A percentile compares a stretch with the other conserved stretches of the same genome.
Evolutionary conservation across 2,888 invertebrate species (phyloP).

Genomic region (Chymomyza amoena): DNA sequence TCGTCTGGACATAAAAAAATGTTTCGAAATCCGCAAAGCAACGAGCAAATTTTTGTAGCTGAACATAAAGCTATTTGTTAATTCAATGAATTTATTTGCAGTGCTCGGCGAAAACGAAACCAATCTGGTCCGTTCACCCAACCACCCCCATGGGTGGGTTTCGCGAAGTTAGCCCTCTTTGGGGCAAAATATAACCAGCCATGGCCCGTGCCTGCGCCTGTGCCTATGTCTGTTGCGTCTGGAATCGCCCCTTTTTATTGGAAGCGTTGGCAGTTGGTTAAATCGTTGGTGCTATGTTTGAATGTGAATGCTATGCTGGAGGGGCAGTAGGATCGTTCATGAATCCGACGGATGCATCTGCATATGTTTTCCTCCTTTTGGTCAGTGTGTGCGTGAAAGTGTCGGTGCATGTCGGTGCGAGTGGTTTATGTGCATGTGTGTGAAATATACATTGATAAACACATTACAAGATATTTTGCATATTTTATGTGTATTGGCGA

Average conservation of each 20-base stretch:
- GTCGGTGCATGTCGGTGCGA: not conserved
- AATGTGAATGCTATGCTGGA: not conserved
- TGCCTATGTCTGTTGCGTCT: not conserved
- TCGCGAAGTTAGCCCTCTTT: not conserved
- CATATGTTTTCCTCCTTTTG: not conserved
- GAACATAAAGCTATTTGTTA: slow-evolving; percentile 65
- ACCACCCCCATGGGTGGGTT: too few relatives aligned
- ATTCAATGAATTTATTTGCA: slow-evolving; percentile 58
- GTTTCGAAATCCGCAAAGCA: slow-evolving; percentile 38
- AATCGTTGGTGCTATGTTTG: not conserved
- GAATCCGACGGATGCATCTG: not conserved
- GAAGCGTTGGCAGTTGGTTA: not conserved
- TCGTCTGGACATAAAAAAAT: slow-evolving; percentile 7
- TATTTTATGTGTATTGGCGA: slow-evolving; percentile 48
- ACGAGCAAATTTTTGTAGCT: slow-evolving; percentile 32
- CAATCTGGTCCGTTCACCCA: not conserved
- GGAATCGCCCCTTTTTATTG: not conserved
- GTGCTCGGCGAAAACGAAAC: not conserved
- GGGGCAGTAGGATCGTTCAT: not conserved
- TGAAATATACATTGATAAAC: slow-evolving; percentile 56
- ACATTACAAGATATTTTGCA: slow-evolving; percentile 69
- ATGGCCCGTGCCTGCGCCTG: too few relatives aligned
- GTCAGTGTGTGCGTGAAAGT: not conserved
- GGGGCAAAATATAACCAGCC: not conserved
- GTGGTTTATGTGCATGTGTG: not conserved